phyloP scores from a whole-genome alignment of 2,113 vertebrate genomes.

The Lichenostomus cassidix region DNA sequence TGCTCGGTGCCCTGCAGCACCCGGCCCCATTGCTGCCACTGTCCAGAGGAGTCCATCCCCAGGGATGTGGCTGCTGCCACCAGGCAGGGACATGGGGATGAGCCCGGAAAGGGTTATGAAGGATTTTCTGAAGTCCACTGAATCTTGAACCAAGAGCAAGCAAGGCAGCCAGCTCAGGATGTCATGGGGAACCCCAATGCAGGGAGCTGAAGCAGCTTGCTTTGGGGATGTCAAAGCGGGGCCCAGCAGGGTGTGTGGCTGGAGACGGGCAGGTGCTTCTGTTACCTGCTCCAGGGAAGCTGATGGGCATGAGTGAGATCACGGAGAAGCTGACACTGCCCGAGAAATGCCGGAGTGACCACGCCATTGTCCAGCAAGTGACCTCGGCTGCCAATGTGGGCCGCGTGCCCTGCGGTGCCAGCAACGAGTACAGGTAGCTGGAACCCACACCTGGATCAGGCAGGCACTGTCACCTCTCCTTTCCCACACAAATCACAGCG shows the following conservation, averaged over 20 bases:
- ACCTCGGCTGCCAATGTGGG: slow-evolving; percentile 86
- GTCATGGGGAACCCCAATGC: fast-evolving
- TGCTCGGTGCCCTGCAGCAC: not conserved
- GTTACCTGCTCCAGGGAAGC: slow-evolving; percentile 80
- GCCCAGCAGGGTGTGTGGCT: fast-evolving
- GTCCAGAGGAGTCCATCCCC: not conserved
- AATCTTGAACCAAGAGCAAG: not conserved
- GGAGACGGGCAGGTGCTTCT: not conserved
- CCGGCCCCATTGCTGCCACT: fast-evolving
- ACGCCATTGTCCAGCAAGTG: slow-evolving; percentile 88
- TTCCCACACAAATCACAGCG: fast-evolving
- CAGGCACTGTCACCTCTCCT: fast-evolving
- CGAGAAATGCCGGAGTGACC: slow-evolving; percentile 81
- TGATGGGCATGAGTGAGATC: slow-evolving; percentile 98
- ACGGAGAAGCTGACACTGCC: slow-evolving; percentile 86
- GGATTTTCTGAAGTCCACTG: not conserved
- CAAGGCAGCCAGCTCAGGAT: not conserved
- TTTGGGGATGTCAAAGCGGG: not conserved
- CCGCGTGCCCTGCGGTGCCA: slow-evolving; percentile 89
- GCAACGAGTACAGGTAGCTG: slow-evolving; percentile 90
- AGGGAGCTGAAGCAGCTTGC: not conserved
- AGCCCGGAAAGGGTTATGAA: not conserved
- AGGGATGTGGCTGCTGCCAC: not conserved
- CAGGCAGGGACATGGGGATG: fast-evolving
- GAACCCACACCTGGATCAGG: not conserved